Base-by-base conservation (phyloP, 2,888 invertebrate species). In the Xanthia icteritia region DNA sequence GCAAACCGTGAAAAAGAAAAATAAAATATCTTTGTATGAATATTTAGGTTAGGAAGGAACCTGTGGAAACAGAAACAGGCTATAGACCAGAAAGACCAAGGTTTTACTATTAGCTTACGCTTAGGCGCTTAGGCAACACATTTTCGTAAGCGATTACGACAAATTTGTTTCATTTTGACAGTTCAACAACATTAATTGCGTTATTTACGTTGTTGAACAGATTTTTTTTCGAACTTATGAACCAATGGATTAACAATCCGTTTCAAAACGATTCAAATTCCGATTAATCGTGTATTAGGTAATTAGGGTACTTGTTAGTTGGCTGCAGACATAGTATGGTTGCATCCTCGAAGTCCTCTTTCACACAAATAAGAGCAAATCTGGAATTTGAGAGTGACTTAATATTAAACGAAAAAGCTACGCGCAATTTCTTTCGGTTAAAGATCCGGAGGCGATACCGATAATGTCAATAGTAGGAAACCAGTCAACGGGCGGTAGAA, bases 361-460 rank as follows among this genome's bases (percentile, higher is more conserved):
- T 31, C 27, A 58, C 17, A 42, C 51, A 31, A 17, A 3, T 27
- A 5, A 8, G 20, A n/a, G 5, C 5, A 17, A 56, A 48, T 51
- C 39, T 51, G 20, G 31, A 58, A 27, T 71, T 56, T 8, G 27
- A 17, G 15, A n/a, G 5, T 31, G n/a, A 17, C 23, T 71, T 56
- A 20, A 54, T 23, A 79, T 36, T 23, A 23, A 42, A 51, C 15
- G 51, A 86, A 91, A 89, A 90, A 91, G 85, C 82, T 82, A 85
- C 87, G 83, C 83, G 87, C 88, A 88, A 88, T 87, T 87, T 86
- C 82, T 90, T 91, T 89, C 82, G 74, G 82, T 72, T 81, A 82
- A 83, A 84, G 86, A 85, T 85, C 65, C 68, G 73, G 86, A 86
- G 74, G 83, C 84, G 83, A 86, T 84, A 83, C 81, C 83, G 79